Conservation (phyloP, 2,888 invertebrate species). For the Machimus atricapillus region DNA sequence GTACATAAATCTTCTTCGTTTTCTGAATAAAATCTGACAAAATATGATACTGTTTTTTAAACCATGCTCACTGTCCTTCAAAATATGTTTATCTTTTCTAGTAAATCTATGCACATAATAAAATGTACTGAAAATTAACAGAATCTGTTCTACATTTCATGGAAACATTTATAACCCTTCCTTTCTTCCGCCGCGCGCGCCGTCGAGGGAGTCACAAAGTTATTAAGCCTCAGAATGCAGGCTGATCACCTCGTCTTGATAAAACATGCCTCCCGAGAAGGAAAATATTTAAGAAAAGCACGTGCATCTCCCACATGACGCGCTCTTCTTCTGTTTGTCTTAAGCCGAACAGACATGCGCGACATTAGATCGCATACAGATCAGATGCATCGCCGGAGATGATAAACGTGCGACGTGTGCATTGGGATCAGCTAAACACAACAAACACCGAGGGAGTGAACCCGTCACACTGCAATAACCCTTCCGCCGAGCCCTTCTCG, state of each 20-base stretch:
- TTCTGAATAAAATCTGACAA: too few relatives aligned
- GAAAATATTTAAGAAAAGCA: background rate
- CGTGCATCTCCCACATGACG: background rate
- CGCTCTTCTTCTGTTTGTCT: background rate
- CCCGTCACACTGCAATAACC: background rate
- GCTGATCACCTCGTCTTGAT: background rate
- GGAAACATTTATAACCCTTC: background rate
- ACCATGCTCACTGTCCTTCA: too few relatives aligned
- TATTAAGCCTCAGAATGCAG: background rate
- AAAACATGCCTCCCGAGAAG: background rate
- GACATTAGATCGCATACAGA: background rate
- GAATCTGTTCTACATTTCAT: background rate
- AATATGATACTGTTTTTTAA: too few relatives aligned
- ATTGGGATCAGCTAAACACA: constrained; percentile 2
- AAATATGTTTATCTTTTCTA: too few relatives aligned
- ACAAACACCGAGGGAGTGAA: background rate
- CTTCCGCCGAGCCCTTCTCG: background rate
- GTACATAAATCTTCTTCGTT: too few relatives aligned
- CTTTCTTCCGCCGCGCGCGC: background rate
- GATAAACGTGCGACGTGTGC: constrained; percentile 3
- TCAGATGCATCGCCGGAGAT: background rate
- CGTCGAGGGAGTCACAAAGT: background rate
- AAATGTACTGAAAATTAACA: background rate
- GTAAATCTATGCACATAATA: background rate
- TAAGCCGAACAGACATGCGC: background rate